Evolutionary conservation across 2,888 invertebrate species (phyloP).

Genomic region (Volucella inflata): DNA sequence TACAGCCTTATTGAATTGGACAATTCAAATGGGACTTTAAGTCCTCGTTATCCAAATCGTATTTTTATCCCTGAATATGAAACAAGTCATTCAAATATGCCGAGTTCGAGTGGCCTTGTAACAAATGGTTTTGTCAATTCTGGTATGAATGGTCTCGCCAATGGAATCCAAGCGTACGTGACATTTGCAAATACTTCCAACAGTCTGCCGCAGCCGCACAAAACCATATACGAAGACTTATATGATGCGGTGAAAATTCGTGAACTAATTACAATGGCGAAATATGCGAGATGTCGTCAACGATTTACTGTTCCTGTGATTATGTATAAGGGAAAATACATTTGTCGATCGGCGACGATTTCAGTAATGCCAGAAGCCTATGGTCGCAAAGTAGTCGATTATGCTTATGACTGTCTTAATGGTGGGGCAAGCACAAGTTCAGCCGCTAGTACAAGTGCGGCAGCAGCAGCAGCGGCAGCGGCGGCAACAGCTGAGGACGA

Average conservation of each 20-base stretch:
- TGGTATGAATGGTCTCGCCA: constrained; percentile 69
- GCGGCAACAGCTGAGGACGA: constrained; percentile 77
- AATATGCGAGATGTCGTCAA: constrained; percentile 89
- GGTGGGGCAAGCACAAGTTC: constrained; percentile 73
- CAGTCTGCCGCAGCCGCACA: constrained; percentile 80
- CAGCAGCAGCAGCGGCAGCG: constrained; percentile 3
- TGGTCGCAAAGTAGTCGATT: constrained; percentile 87
- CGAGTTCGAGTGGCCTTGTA: constrained; percentile 78
- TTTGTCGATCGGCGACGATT: constrained; percentile 90
- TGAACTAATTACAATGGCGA: constrained; percentile 87
- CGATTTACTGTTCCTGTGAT: constrained; percentile 92
- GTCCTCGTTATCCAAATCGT: constrained; percentile 89
- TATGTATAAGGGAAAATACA: constrained; percentile 89
- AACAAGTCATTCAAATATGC: constrained; percentile 79
- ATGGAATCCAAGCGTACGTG: constrained; percentile 80
- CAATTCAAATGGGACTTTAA: constrained; percentile 88
- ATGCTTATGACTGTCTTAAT: constrained; percentile 81
- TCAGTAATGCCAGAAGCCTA: constrained; percentile 90
- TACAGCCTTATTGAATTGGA: constrained; percentile 87
- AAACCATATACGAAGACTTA: constrained; percentile 86
- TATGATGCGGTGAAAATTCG: constrained; percentile 86
- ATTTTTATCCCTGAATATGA: constrained; percentile 88
- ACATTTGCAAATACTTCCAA: constrained; percentile 80
- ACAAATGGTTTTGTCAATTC: constrained; percentile 68
- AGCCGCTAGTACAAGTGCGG: constrained; percentile 19